These are phyloP conservation scores for Bibio marci DNA, from an alignment of 2,888 invertebrate genomes.

Conservation along the genomic window DNA sequence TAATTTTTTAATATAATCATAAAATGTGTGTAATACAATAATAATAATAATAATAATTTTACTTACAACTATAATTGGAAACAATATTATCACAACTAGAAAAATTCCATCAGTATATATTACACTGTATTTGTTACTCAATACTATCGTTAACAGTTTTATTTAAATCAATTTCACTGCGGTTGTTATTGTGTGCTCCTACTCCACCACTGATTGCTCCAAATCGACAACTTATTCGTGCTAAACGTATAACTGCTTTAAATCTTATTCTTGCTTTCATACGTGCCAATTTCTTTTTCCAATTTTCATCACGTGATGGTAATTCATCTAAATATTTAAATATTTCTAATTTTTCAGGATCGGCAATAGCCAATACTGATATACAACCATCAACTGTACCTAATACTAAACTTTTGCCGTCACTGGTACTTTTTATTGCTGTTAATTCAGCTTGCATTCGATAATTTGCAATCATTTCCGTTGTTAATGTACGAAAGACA, in stretches of 20 bases:
- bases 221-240: constrained; percentile 30
- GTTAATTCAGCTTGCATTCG: constrained; percentile 78
- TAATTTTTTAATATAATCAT: no score
- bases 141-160: no score
- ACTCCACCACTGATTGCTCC: no score
- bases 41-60: no score
- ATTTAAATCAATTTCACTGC: no score
- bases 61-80: no score
- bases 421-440: constrained; percentile 65
- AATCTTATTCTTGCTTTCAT: constrained; percentile 46
- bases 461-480: constrained; percentile 84
- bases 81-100: no score
- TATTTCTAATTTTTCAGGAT: constrained; percentile 48
- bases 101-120: no score
- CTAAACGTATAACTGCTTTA: constrained; percentile 48
- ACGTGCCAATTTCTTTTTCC: constrained; percentile 51
- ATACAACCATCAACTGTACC: constrained; percentile 90
- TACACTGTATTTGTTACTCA: no score
- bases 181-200: no score
- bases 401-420: constrained; percentile 66
- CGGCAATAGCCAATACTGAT: constrained; percentile 69
- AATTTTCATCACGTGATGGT: constrained; percentile 52
- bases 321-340: constrained; percentile 42
- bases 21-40: no score
- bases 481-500: constrained; percentile 81